These are phyloP conservation scores for Rhinopomastus cyanomelas DNA, from an alignment of 2,113 vertebrate species.

Conservation along the genomic window DNA sequence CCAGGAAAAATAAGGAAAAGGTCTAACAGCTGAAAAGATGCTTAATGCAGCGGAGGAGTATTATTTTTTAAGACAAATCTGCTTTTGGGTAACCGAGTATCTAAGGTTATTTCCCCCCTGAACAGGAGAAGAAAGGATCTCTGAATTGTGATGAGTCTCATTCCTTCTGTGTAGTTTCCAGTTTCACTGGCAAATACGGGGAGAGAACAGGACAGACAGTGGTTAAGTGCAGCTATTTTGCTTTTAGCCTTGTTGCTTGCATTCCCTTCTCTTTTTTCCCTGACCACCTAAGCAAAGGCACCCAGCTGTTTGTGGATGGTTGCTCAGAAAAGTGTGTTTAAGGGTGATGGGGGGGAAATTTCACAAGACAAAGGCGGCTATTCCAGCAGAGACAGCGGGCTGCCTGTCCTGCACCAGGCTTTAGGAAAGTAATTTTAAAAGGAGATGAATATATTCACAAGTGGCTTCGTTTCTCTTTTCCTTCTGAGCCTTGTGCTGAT, in stretches of 20 bases:
- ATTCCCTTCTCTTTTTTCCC: neutral
- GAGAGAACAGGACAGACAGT: neutral
- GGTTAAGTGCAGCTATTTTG: conserved; percentile 18
- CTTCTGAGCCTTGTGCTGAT: neutral
- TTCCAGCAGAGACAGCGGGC: conserved; percentile 11
- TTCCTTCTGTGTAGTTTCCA: conserved; percentile 17
- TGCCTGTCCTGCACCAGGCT: neutral
- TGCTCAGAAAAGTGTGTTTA: conserved; percentile 8
- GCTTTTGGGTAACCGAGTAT: neutral
- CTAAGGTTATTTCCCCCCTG: conserved; percentile 7
- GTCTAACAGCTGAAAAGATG: neutral
- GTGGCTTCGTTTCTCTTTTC: conserved; percentile 23
- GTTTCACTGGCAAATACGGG: conserved; percentile 11
- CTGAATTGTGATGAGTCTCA: conserved; percentile 13
- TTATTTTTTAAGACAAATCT: neutral
- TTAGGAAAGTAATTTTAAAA: neutral
- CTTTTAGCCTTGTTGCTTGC: conserved; percentile 43
- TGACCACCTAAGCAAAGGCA: conserved; percentile 5
- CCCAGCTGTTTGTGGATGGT: conserved; percentile 24
- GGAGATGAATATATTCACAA: neutral
- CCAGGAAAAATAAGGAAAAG: neutral
- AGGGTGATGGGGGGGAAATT: conserved; percentile 8
- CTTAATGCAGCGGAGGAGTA: neutral
- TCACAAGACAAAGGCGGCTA: conserved; percentile 12
- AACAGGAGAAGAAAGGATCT: neutral